These are phyloP conservation scores for Belonocnema kinseyi DNA, from an alignment of 1,140 invertebrate genomes.

Conservation along the genomic window DNA sequence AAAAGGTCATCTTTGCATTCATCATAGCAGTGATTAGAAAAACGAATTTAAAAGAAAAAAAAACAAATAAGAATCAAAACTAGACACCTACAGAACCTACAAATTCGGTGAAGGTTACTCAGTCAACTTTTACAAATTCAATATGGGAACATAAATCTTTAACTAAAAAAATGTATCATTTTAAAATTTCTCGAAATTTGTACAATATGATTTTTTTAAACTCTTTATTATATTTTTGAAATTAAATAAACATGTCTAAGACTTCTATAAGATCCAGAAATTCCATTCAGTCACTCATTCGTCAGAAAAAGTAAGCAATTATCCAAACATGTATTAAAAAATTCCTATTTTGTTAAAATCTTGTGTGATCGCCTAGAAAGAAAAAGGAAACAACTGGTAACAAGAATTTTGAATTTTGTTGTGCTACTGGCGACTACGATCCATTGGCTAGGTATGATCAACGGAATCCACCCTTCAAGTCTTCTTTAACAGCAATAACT, in stretches of 20 bases:
- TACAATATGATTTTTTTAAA: background rate
- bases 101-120: background rate
- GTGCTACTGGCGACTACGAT: conserved; percentile 43
- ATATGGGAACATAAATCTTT: background rate
- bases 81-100: background rate
- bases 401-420: conserved; percentile 51
- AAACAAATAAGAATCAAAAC: conserved; percentile 11
- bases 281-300: background rate
- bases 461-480: conserved; percentile 34
- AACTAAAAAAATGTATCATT: background rate
- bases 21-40: background rate
- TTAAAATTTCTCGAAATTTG: background rate
- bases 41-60: background rate
- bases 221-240: background rate
- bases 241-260: conserved; percentile 35
- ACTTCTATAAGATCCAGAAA: conserved; percentile 22
- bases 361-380: background rate
- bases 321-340: background rate
- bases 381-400: background rate
- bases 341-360: background rate
- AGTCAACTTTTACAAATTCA: background rate
- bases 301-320: conserved; percentile 36
- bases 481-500: conserved; percentile 36
- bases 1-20: background rate
- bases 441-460: conserved; percentile 45